Evolutionary conservation across 1,140 invertebrate species (phyloP).

Genomic region (Geopemphigus sp.): DNA sequence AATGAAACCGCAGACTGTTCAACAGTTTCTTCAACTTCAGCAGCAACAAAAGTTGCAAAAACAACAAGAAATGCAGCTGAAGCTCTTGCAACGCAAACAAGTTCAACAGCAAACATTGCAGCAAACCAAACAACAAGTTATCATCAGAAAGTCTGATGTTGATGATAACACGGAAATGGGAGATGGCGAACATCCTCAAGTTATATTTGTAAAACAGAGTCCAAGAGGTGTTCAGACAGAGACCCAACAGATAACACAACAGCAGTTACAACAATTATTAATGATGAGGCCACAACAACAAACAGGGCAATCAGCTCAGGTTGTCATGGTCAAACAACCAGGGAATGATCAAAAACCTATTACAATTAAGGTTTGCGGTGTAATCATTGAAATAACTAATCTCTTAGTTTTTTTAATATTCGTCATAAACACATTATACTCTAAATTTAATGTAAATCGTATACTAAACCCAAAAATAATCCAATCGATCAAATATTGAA

Average conservation of each 20-base stretch:
- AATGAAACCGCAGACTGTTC: conserved; percentile 31
- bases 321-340: conserved; percentile 43
- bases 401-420: no score
- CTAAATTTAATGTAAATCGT: no score
- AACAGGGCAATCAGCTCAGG: conserved; percentile 51
- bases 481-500: no score
- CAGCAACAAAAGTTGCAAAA: conserved; percentile 50
- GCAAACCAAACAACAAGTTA: conserved; percentile 51
- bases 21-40: conserved; percentile 50
- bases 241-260: conserved; percentile 53
- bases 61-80: conserved; percentile 32
- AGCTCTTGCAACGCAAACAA: conserved; percentile 27
- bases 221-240: conserved; percentile 23
- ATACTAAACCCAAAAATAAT: no score
- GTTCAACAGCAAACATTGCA: conserved; percentile 36
- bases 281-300: conserved; percentile 52
- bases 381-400: no score
- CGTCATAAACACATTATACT: no score
- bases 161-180: conserved; percentile 9
- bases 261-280: conserved; percentile 53
- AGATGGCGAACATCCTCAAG: conserved; percentile 18
- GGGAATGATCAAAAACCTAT: conserved; percentile 44
- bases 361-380: conserved; percentile 24
- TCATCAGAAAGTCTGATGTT: conserved; percentile 41
- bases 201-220: conserved; percentile 37